A percentile compares a stretch with the other conserved stretches of the same genome.
These are phyloP conservation scores for Corythaeola cristata DNA, from an alignment of 2,113 vertebrate genomes.

Conservation along the genomic window DNA sequence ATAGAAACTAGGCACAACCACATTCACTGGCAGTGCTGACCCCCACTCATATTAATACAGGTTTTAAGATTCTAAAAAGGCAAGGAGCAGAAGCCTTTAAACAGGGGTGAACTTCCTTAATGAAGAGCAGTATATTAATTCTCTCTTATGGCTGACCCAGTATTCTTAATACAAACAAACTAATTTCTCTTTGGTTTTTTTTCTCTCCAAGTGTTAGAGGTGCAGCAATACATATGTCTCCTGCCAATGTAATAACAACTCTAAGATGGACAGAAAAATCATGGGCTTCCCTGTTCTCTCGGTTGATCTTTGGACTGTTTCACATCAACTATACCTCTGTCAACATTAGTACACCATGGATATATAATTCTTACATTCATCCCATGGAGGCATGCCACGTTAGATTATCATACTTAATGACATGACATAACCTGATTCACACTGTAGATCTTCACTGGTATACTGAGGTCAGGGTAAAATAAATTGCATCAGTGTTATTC, in stretches of 20 bases:
- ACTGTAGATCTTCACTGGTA: not conserved
- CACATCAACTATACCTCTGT: not conserved
- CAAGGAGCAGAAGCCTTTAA: not conserved
- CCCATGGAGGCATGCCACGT: not conserved
- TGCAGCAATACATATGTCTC: not conserved
- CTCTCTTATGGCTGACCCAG: not conserved
- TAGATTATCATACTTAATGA: not conserved
- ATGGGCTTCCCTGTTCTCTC: not conserved
- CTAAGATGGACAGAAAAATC: not conserved
- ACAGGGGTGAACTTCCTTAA: not conserved
- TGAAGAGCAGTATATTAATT: not conserved
- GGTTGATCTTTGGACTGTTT: not conserved
- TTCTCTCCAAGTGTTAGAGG: not conserved
- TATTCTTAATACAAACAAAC: not conserved
- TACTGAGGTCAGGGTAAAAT: conserved; percentile 3
- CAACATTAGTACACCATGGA: not conserved
- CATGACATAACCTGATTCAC: not conserved
- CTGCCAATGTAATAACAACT: not conserved
- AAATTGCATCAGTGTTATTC: conserved; percentile 44
- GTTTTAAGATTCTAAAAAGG: not conserved
- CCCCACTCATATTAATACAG: not conserved
- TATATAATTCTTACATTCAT: not conserved
- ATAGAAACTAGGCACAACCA: not conserved
- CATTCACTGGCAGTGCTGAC: not conserved
- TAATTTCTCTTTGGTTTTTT: not conserved